Percentiles rank a stretch among this genome's conserved stretches.
Evolutionary conservation across 2,888 invertebrate genomes (phyloP).

Genomic region (Acholoe squamosa): DNA sequence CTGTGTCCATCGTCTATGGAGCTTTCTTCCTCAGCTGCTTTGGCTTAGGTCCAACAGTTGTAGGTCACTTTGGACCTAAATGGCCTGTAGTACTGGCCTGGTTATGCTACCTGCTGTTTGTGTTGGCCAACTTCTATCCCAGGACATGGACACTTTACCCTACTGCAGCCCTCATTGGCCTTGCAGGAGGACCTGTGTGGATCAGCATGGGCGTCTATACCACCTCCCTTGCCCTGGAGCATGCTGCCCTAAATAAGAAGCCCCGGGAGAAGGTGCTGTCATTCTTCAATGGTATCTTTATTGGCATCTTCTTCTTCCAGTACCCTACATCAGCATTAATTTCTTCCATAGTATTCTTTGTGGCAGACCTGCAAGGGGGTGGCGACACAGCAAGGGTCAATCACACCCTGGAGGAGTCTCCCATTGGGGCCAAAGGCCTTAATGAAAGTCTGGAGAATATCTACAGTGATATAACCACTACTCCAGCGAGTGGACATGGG

Average conservation of each 20-base stretch:
- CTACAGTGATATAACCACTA: not conserved
- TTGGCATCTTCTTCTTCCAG: constrained; percentile 49
- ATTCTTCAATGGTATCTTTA: constrained; percentile 49
- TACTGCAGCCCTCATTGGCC: not conserved
- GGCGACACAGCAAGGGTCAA: not conserved
- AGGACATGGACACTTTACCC: constrained; percentile 48
- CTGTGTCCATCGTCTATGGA: constrained; percentile 40
- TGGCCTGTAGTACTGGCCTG: constrained; percentile 13
- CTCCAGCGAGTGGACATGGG: not conserved
- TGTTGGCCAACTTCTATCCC: constrained; percentile 38
- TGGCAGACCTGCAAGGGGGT: not conserved
- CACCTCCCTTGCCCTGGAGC: constrained; percentile 37
- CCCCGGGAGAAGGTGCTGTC: constrained; percentile 7
- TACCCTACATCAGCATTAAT: constrained; percentile 28
- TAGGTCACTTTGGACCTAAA: constrained; percentile 39
- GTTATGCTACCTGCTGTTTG: constrained; percentile 1
- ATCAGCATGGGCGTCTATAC: constrained; percentile 24
- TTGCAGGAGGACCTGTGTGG: constrained; percentile 28
- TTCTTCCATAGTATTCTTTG: constrained; percentile 7
- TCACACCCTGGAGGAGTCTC: not conserved
- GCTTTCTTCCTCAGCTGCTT: constrained; percentile 44
- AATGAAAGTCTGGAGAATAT: not conserved
- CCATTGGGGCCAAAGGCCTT: too few relatives aligned
- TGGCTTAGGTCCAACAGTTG: constrained; percentile 11
- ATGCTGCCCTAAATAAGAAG: constrained; percentile 27